Conservation (phyloP, 2,888 invertebrate genomes). For the Volucella bombylans region DNA sequence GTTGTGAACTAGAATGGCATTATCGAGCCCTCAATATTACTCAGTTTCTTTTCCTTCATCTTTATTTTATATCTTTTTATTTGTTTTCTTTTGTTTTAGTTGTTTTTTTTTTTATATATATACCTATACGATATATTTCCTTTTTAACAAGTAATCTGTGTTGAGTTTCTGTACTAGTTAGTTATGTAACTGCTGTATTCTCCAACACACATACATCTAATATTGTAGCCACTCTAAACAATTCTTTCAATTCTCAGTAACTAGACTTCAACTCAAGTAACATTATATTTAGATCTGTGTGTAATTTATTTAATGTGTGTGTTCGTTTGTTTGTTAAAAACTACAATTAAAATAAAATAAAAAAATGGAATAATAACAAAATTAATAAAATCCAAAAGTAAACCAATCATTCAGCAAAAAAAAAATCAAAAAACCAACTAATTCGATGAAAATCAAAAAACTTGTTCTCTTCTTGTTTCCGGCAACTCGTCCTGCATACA, state of each 20-base stretch:
- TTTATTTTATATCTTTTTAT: too few species aligned
- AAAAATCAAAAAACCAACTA: constrained; percentile 53
- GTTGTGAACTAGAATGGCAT: too few species aligned
- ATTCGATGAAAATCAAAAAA: constrained; percentile 70
- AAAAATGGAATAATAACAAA: constrained; percentile 61
- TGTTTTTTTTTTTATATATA: not conserved
- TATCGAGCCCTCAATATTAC: too few species aligned
- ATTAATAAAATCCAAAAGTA: constrained; percentile 48
- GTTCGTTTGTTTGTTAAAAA: constrained; percentile 75
- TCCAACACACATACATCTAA: constrained; percentile 8
- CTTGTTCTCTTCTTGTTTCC: constrained; percentile 74
- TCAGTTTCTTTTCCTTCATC: too few species aligned
- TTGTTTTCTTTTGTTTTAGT: not conserved
- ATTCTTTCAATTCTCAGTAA: constrained; percentile 32
- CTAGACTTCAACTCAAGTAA: constrained; percentile 30
- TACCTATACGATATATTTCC: not conserved
- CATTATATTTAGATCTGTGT: constrained; percentile 41
- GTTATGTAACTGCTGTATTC: constrained; percentile 39
- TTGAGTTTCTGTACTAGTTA: constrained; percentile 33
- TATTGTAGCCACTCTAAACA: constrained; percentile 17
- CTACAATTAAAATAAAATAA: not conserved
- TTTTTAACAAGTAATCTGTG: not conserved
- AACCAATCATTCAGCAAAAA: constrained; percentile 41
- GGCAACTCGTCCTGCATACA: constrained; percentile 68
- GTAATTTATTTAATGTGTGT: constrained; percentile 69